These are phyloP conservation scores for Chorisops tibialis DNA, from an alignment of 2,888 invertebrate species.

Conservation along the genomic window DNA sequence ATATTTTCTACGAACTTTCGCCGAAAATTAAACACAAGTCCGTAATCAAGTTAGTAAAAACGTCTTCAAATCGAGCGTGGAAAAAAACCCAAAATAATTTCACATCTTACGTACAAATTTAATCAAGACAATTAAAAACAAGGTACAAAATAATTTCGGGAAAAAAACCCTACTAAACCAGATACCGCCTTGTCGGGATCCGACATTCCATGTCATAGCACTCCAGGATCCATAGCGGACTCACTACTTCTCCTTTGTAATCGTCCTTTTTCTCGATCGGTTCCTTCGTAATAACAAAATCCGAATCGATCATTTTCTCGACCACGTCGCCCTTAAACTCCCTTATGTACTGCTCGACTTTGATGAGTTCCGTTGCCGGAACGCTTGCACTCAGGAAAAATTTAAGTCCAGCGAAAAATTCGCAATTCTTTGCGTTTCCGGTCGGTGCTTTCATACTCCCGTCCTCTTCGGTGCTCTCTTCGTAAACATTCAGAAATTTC, in stretches of 20 bases:
- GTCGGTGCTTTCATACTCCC: slow-evolving; percentile 33
- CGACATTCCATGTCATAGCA: slow-evolving; percentile 38
- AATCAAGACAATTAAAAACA: no score
- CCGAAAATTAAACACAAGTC: no score
- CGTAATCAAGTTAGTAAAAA: no score
- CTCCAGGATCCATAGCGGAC: slow-evolving; percentile 39
- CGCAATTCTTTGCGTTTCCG: not conserved
- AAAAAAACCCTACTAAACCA: not conserved
- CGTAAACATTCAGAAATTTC: slow-evolving; percentile 36
- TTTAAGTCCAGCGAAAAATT: slow-evolving; percentile 34
- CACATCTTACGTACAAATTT: no score
- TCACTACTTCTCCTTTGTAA: slow-evolving; percentile 36
- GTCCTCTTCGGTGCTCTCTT: slow-evolving; percentile 48
- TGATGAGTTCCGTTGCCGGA: slow-evolving; percentile 33
- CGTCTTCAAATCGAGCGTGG: no score
- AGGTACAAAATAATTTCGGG: not conserved
- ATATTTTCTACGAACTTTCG: no score
- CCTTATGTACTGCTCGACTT: slow-evolving; percentile 35
- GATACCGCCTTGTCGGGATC: slow-evolving; percentile 38
- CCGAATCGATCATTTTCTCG: slow-evolving; percentile 23
- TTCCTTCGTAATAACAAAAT: slow-evolving; percentile 35
- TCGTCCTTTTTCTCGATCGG: not conserved
- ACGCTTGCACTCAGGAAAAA: slow-evolving; percentile 37
- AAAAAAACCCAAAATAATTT: no score
- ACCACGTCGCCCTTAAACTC: slow-evolving; percentile 33